Evolutionary conservation across 2,113 vertebrate species (phyloP).

Genomic region (Brevimyrus niger): DNA sequence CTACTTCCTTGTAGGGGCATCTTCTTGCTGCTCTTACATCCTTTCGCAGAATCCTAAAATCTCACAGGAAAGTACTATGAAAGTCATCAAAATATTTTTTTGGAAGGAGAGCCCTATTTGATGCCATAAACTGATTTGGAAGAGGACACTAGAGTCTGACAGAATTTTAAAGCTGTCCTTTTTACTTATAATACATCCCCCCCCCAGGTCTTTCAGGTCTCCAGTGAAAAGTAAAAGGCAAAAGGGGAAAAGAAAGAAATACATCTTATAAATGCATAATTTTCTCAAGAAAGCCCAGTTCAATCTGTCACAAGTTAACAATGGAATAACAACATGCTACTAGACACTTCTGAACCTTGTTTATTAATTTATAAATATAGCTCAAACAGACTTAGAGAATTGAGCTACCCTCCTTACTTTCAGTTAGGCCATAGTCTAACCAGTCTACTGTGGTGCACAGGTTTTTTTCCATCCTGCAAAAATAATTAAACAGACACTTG

Average conservation of each 20-base stretch:
- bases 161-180: not conserved
- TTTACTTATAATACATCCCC: not conserved
- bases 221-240: not conserved
- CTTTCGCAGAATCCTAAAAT: not conserved
- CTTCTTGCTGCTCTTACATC: not conserved
- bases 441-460: not conserved
- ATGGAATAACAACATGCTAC: not conserved
- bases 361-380: not conserved
- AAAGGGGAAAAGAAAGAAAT: not conserved
- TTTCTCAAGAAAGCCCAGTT: not conserved
- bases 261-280: not conserved
- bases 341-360: not conserved
- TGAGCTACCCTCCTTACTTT: not conserved
- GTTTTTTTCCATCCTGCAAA: not conserved
- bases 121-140: not conserved
- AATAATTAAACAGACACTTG: not conserved
- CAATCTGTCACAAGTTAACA: not conserved
- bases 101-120: not conserved
- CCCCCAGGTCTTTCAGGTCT: not conserved
- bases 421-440: not conserved
- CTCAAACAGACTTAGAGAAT: not conserved
- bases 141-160: not conserved
- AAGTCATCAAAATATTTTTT: slow-evolving; percentile 5
- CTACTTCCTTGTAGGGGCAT: not conserved
- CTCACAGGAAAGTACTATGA: not conserved